phyloP scores from a whole-genome alignment of 2,888 invertebrate genomes.

The Cetonia aurata region DNA sequence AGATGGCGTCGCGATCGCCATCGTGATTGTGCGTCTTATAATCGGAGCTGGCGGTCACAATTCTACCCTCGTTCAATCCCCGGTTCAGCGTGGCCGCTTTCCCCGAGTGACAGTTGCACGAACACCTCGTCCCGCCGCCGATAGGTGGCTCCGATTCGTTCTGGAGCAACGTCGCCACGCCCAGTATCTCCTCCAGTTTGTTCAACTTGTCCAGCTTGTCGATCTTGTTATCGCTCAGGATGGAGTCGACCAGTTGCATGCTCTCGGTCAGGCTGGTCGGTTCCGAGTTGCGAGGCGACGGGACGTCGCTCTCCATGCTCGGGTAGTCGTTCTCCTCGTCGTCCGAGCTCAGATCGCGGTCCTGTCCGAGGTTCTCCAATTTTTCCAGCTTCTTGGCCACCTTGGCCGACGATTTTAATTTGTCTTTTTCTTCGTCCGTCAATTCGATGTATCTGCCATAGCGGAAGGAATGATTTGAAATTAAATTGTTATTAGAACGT shows the following conservation, averaged over 20 bases:
- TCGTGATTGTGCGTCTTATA: conserved; percentile 52
- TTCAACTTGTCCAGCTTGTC: conserved; percentile 89
- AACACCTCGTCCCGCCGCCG: conserved; percentile 65
- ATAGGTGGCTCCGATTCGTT: conserved; percentile 59
- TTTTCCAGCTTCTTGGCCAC: conserved; percentile 94
- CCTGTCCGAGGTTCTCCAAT: conserved; percentile 84
- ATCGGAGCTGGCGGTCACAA: conserved; percentile 61
- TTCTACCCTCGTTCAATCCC: conserved; percentile 57
- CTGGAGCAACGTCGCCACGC: conserved; percentile 81
- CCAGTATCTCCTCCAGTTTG: conserved; percentile 86
- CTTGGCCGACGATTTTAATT: conserved; percentile 90
- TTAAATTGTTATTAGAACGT: no score
- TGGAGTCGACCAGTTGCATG: conserved; percentile 90
- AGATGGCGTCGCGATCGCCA: conserved; percentile 57
- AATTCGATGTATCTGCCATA: conserved; percentile 81
- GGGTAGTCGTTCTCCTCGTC: conserved; percentile 81
- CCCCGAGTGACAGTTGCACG: conserved; percentile 70
- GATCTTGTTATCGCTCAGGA: conserved; percentile 84
- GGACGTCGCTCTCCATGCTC: conserved; percentile 82
- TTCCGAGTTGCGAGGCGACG: conserved; percentile 82
- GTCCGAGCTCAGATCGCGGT: conserved; percentile 77
- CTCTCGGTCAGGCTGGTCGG: conserved; percentile 88
- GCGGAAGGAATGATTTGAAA: conserved; percentile 6
- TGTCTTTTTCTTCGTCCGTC: conserved; percentile 93
- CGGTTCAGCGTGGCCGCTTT: conserved; percentile 39